Evolutionary conservation across 2,113 vertebrate genomes (phyloP).

Genomic region (Corythornis madagascariensis): DNA sequence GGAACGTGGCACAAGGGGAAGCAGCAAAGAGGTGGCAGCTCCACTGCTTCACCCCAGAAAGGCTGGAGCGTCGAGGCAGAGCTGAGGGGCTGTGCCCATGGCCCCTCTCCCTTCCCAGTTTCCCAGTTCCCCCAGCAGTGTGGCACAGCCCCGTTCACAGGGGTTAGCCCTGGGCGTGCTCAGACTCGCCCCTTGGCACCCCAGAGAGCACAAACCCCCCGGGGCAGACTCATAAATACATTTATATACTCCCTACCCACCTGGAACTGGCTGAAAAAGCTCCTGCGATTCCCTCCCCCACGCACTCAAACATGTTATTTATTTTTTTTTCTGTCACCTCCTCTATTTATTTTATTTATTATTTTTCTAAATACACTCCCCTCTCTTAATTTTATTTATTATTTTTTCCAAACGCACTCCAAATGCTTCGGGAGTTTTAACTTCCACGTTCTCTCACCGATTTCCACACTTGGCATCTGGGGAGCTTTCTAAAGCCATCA

Average conservation of each 20-base stretch:
- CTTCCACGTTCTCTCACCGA: neutral
- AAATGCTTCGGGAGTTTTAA: neutral
- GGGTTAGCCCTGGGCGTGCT: neutral
- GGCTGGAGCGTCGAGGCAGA: neutral
- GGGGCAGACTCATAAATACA: neutral
- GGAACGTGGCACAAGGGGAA: accelerated
- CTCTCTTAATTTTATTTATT: no score
- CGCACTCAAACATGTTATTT: neutral
- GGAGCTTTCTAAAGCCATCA: neutral
- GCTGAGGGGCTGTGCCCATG: neutral
- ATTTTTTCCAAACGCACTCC: neutral
- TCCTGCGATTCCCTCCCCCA: neutral
- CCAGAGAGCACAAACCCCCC: neutral
- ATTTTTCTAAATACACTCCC: no score
- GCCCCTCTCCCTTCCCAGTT: no score
- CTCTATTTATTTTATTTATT: no score
- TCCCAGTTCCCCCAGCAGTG: accelerated
- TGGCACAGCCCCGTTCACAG: no score
- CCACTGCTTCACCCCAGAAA: neutral
- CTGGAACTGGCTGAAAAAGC: neutral
- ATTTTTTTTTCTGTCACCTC: neutral
- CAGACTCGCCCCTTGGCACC: neutral
- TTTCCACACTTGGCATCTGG: neutral
- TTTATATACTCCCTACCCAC: neutral
- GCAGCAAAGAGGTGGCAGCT: accelerated